These are phyloP conservation scores for Apaloderma vittatum DNA, from an alignment of 2,113 vertebrate species.

Conservation along the genomic window DNA sequence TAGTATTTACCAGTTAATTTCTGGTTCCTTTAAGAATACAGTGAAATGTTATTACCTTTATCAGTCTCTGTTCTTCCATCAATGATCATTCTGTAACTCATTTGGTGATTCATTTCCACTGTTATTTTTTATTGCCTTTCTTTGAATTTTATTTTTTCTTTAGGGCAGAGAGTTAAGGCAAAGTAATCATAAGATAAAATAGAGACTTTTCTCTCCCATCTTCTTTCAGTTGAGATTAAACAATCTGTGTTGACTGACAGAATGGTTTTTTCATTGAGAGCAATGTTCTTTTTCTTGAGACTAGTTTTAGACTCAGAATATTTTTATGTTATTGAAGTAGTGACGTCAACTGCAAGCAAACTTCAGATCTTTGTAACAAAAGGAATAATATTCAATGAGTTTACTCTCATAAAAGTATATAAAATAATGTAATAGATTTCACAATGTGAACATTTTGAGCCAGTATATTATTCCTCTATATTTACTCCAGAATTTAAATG, in stretches of 20 bases:
- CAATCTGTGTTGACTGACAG: neutral
- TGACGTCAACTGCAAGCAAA: neutral
- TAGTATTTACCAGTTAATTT: conserved; percentile 52
- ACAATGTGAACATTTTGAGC: neutral
- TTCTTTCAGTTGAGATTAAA: conserved; percentile 22
- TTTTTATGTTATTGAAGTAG: neutral
- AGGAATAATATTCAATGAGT: neutral
- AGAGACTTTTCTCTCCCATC: conserved; percentile 20
- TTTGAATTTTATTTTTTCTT: conserved; percentile 18
- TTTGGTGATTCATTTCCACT: conserved; percentile 24
- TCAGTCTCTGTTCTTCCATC: conserved; percentile 25
- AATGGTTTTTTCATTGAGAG: neutral
- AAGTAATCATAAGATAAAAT: conserved; percentile 49
- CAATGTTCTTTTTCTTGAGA: neutral
- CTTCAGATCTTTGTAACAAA: neutral
- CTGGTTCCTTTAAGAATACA: conserved; percentile 16
- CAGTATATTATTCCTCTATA: neutral
- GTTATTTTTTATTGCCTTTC: conserved; percentile 14
- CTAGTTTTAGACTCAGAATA: neutral
- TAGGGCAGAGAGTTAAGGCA: neutral
- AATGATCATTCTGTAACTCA: neutral
- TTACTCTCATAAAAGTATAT: neutral
- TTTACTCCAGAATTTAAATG: neutral
- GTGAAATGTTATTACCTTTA: conserved; percentile 28
- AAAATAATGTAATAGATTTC: neutral